phyloP scores from a whole-genome alignment of 2,888 invertebrate species.

The Cantharis lateralis region DNA sequence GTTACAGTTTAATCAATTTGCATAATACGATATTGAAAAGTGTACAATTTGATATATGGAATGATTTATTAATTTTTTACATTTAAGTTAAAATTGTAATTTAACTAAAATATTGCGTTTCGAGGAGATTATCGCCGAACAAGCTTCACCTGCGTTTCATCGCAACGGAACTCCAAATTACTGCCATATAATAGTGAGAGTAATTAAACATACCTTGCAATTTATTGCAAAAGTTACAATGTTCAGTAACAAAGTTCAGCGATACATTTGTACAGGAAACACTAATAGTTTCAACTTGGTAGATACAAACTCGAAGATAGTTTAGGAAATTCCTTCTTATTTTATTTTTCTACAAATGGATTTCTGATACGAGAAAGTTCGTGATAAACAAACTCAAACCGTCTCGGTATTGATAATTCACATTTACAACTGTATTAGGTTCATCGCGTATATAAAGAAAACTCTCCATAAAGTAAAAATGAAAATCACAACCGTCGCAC shows the following conservation, averaged over 20 bases:
- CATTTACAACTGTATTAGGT: background rate
- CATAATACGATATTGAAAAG: background rate
- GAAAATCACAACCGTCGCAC: background rate
- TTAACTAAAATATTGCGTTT: background rate
- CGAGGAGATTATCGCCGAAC: slow-evolving; percentile 6
- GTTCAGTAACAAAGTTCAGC: background rate
- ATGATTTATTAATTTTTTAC: background rate
- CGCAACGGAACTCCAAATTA: slow-evolving; percentile 4
- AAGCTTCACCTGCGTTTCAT: slow-evolving; percentile 12
- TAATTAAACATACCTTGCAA: slow-evolving; percentile 8
- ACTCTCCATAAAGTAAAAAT: background rate
- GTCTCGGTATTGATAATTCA: background rate
- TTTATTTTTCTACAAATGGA: background rate
- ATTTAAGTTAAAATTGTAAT: background rate
- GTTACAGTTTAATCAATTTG: background rate
- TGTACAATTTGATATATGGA: background rate
- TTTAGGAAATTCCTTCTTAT: background rate
- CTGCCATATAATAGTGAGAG: slow-evolving; percentile 6
- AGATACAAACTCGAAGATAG: background rate
- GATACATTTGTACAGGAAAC: background rate
- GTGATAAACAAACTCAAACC: background rate
- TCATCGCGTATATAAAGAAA: background rate
- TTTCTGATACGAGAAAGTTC: background rate
- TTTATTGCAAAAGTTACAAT: slow-evolving; percentile 9
- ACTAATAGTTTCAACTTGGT: background rate